These are phyloP conservation scores for Kryptopterus vitreolus DNA, from an alignment of 2,797 vertebrate genomes.

Conservation along the genomic window DNA sequence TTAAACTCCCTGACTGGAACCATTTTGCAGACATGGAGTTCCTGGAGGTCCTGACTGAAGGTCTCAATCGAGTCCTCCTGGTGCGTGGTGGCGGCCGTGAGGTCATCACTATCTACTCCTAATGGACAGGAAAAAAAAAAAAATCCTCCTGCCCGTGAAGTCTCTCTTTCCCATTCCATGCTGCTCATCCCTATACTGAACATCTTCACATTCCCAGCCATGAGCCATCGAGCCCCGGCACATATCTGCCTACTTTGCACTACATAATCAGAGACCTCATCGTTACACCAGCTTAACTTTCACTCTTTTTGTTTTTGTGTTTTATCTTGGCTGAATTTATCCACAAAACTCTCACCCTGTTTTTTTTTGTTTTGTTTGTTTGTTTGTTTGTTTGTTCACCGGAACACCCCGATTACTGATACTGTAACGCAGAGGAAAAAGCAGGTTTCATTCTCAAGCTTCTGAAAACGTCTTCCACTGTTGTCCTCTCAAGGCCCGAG, in stretches of 20 bases:
- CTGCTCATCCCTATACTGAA: constrained; percentile 59
- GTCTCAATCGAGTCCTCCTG: constrained; percentile 92
- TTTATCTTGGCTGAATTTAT: neutral
- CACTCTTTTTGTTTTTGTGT: constrained; percentile 21
- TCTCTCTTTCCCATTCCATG: constrained; percentile 39
- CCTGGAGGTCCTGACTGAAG: constrained; percentile 95
- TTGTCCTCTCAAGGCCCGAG: constrained; percentile 34
- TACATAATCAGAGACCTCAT: constrained; percentile 54
- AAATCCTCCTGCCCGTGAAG: constrained; percentile 39
- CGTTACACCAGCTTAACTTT: constrained; percentile 54
- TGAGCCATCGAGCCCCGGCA: constrained; percentile 52
- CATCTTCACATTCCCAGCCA: constrained; percentile 46
- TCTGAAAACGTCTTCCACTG: constrained; percentile 56
- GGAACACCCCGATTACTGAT: constrained; percentile 32
- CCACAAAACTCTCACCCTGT: neutral
- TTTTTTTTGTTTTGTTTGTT: neutral
- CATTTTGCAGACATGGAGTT: constrained; percentile 93
- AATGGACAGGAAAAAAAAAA: constrained; percentile 63
- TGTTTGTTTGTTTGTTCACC: constrained; percentile 2
- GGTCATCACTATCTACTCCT: constrained; percentile 99
- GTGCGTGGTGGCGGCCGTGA: constrained; percentile 97
- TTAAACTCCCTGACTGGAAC: constrained; percentile 51
- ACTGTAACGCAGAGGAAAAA: constrained; percentile 22
- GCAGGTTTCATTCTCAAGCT: constrained; percentile 23
- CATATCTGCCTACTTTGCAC: constrained; percentile 59